Evolutionary conservation across 2,113 vertebrate genomes (phyloP).

Genomic region (Mellivora capensis): DNA sequence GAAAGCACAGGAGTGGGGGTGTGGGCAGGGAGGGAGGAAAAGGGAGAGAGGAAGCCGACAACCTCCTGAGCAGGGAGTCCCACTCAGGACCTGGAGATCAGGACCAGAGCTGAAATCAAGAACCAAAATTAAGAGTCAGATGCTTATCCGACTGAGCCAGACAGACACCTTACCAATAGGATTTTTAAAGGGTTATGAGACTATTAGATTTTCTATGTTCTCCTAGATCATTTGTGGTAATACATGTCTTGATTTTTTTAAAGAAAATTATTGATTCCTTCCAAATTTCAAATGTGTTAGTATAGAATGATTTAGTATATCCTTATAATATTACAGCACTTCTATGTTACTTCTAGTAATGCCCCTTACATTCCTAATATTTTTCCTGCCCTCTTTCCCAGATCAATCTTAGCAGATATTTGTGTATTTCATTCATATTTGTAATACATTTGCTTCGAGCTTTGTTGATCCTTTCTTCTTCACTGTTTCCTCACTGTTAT

Average conservation of each 20-base stretch:
- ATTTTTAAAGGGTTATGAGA: not conserved
- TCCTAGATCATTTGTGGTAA: not conserved
- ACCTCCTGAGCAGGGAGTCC: not conserved
- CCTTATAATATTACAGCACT: not conserved
- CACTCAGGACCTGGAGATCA: not conserved
- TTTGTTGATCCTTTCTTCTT: not conserved
- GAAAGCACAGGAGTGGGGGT: not conserved
- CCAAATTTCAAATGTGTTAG: not conserved
- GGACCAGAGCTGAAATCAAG: not conserved
- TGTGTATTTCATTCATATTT: not conserved
- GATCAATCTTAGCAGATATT: not conserved
- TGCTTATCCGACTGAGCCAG: not conserved
- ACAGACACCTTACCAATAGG: not conserved
- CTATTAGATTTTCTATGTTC: not conserved
- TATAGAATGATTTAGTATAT: not conserved
- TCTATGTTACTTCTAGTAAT: not conserved
- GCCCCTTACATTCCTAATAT: not conserved
- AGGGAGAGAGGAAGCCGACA: not conserved
- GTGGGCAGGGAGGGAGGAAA: not conserved
- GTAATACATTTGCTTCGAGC: not conserved
- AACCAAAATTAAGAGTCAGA: not conserved
- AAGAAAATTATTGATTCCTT: not conserved
- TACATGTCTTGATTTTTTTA: not conserved
- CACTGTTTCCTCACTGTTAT: not conserved
- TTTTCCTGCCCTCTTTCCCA: not conserved